A percentile compares a stretch with the other conserved stretches of the same genome.
These are phyloP conservation scores for Leptopilina boulardi DNA, from an alignment of 1,140 invertebrate genomes.

Conservation along the genomic window DNA sequence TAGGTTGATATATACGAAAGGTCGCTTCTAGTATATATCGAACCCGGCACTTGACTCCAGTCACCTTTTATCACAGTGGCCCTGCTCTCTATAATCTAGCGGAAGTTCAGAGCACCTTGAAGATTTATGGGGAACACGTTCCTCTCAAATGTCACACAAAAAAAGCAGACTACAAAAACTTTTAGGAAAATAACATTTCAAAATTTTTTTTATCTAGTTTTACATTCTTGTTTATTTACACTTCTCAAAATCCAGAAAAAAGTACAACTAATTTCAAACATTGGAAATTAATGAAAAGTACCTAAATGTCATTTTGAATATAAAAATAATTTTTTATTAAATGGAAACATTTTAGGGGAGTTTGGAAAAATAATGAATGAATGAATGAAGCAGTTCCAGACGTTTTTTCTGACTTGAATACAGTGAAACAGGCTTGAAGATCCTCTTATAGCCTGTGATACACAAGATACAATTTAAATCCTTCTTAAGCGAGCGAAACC, in stretches of 20 bases:
- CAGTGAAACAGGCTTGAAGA: conserved; percentile 14
- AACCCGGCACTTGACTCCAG: not conserved
- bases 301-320: not conserved
- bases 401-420: conserved; percentile 21
- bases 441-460: conserved; percentile 6
- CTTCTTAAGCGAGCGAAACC: not conserved
- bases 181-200: not conserved
- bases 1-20: not conserved
- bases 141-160: not conserved
- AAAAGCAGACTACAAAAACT: not conserved
- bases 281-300: not conserved
- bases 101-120: conserved; percentile 6
- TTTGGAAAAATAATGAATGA: not conserved
- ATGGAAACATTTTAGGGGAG: not conserved
- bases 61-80: conserved; percentile 20
- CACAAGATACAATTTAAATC: conserved; percentile 16
- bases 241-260: no score
- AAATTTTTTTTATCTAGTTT: not conserved
- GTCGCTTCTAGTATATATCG: conserved; percentile 3
- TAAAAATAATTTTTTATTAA: not conserved
- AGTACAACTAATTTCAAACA: not conserved
- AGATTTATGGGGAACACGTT: conserved; percentile 23
- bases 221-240: no score
- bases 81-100: conserved; percentile 13
- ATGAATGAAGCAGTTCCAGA: not conserved